Evolutionary conservation across 2,113 vertebrate species (phyloP).

Genomic region (Cacatua alba): DNA sequence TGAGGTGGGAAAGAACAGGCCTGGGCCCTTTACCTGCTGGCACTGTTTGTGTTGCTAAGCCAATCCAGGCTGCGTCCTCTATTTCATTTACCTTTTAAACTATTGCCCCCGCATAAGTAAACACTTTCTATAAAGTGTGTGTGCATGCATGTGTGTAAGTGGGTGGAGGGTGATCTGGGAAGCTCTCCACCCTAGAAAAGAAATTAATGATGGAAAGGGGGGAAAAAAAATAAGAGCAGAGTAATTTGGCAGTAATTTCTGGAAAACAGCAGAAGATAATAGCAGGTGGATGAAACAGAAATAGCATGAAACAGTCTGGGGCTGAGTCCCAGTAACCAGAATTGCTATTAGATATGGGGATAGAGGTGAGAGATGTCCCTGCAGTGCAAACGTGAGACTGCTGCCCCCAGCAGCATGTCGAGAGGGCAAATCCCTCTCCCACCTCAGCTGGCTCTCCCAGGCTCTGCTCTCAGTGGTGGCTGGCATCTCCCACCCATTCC

Average conservation of each 20-base stretch:
- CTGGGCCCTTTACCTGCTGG: slow-evolving; percentile 66
- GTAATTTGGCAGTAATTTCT: slow-evolving; percentile 32
- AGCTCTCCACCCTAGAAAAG: slow-evolving; percentile 52
- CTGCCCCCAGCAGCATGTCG: fast-evolving
- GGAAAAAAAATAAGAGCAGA: not conserved
- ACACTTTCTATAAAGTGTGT: slow-evolving; percentile 62
- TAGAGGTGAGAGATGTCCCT: not conserved
- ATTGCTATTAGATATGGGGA: not conserved
- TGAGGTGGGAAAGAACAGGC: slow-evolving; percentile 65
- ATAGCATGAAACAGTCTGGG: not conserved
- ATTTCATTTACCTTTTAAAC: slow-evolving; percentile 69
- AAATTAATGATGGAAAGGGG: slow-evolving; percentile 12
- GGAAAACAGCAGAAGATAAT: not conserved
- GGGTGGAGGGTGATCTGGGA: slow-evolving; percentile 60
- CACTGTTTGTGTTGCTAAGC: slow-evolving; percentile 72
- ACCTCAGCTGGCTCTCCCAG: not conserved
- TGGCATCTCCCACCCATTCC: not conserved
- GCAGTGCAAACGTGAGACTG: fast-evolving
- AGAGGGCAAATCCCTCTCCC: not conserved
- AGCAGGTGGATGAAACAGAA: slow-evolving; percentile 42
- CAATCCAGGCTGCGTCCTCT: slow-evolving; percentile 61
- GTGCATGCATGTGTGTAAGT: slow-evolving; percentile 55
- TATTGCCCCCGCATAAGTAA: slow-evolving; percentile 70
- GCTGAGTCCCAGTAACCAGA: not conserved
- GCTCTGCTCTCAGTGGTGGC: fast-evolving